Evolutionary conservation across 2,888 invertebrate genomes (phyloP), one percentile per base, ranked within the genome.

Genomic region (Xylota sylvarum): DNA sequence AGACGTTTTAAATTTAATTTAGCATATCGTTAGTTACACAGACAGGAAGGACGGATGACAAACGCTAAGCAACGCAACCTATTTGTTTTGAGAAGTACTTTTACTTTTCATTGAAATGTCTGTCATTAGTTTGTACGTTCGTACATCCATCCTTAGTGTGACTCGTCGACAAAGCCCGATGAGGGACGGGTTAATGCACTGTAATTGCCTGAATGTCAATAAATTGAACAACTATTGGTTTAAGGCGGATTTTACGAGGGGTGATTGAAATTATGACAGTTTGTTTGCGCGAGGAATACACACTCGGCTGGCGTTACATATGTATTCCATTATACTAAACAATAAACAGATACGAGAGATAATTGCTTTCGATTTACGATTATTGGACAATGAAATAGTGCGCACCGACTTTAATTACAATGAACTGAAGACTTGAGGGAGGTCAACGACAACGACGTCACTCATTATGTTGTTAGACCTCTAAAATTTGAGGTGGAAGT

Each of bases 221-320:
- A 85, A 76, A 85, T 85, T 72, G 81, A 85, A 81, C 81, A 85
- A 85, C 76, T 85, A 81, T 85, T 77, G 70, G 81, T 67, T 77
- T 67, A 81, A 37, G 46, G 58, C 27, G 35, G 70, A 67, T 77
- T 85, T 84, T 69, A 80, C 64, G 60, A 60, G 37, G 60, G 73
- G 58, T 19, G 65, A 70, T 70, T 64, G 67, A 67, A 65, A 60
- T 43, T 76, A 76, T 81, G 81, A 80, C 80, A 80, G 70, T 85
- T 43, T 76, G 80, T 76, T 80, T 79, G 69, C 23, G 2, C 9
- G 14, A 14, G 4, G 27, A 27, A 60, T 72, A 56, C 62, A 64
- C n/a, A 17, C 30, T n/a, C n/a, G n/a, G n/a, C n/a, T n/a, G n/a
- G n/a, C n/a, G n/a, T n/a, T 14, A 48, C 62, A 64, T 64, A 30